Conservation (phyloP, 2,888 invertebrate genomes). For the Campopleginae sp. region DNA sequence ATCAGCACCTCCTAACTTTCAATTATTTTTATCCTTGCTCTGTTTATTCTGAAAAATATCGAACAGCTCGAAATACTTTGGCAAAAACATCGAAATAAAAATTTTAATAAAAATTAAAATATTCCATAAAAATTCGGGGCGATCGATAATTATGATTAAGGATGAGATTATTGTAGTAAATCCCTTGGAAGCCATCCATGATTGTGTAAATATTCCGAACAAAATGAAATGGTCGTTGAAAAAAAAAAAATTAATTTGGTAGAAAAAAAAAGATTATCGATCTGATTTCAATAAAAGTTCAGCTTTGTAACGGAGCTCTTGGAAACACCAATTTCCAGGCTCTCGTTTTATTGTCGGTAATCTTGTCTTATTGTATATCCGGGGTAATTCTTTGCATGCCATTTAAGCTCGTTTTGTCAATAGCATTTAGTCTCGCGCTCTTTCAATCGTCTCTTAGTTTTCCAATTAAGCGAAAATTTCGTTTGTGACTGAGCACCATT, state of each 20-base stretch:
- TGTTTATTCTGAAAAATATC: not conserved
- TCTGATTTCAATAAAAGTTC: not conserved
- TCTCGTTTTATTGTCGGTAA: not conserved
- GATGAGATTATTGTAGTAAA: not conserved
- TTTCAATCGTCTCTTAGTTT: conserved; percentile 33
- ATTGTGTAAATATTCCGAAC: not conserved
- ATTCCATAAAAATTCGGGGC: not conserved
- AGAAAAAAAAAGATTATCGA: not conserved
- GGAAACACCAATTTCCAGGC: conserved; percentile 13
- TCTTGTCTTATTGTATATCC: not conserved
- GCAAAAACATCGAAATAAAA: not conserved
- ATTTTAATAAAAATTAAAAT: not conserved
- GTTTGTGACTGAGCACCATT: conserved; percentile 55
- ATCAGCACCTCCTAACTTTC: conserved; percentile 27
- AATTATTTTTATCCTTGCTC: conserved; percentile 13
- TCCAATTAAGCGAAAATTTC: conserved; percentile 48
- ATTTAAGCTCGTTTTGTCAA: not conserved
- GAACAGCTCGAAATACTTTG: not conserved
- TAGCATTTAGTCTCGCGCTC: not conserved
- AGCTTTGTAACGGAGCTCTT: not conserved
- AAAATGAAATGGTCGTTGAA: not conserved
- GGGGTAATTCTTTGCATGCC: not conserved
- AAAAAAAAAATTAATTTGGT: not conserved
- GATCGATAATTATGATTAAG: not conserved
- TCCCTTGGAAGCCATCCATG: not conserved